Evolutionary conservation across 2,113 vertebrate genomes (phyloP).

Genomic region (Sprattus sprattus): DNA sequence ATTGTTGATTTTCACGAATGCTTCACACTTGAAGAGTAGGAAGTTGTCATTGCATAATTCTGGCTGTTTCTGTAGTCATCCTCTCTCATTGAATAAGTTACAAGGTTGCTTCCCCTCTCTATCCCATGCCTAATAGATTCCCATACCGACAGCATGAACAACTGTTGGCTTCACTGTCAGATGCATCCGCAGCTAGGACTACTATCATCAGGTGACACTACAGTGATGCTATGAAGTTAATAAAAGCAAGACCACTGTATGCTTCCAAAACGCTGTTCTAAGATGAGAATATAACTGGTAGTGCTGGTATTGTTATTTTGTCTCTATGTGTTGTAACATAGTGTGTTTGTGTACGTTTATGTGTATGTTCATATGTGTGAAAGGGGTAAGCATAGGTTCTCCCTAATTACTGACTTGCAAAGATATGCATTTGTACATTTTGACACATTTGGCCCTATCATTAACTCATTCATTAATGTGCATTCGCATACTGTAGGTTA

Average conservation of each 20-base stretch:
- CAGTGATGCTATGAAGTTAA: background rate
- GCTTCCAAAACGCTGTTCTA: background rate
- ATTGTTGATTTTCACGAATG: conserved; percentile 45
- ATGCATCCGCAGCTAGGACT: background rate
- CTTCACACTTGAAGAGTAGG: conserved; percentile 41
- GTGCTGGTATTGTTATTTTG: background rate
- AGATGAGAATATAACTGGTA: background rate
- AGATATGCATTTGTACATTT: conserved; percentile 3
- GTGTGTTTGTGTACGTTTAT: background rate
- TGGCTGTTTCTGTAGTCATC: conserved; percentile 58
- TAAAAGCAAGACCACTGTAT: background rate
- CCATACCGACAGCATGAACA: background rate
- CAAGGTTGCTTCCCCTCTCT: background rate
- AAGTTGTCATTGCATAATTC: conserved; percentile 73
- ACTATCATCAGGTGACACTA: background rate
- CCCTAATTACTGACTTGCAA: background rate
- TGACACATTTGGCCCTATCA: background rate
- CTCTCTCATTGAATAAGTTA: conserved; percentile 31
- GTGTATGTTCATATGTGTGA: background rate
- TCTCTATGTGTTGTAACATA: background rate
- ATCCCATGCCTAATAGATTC: background rate
- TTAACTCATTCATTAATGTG: background rate
- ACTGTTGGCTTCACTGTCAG: background rate
- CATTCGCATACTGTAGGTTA: background rate
- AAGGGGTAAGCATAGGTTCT: background rate